Evolutionary conservation across 2,113 vertebrate genomes (phyloP).

Genomic region (Ameiurus melas): DNA sequence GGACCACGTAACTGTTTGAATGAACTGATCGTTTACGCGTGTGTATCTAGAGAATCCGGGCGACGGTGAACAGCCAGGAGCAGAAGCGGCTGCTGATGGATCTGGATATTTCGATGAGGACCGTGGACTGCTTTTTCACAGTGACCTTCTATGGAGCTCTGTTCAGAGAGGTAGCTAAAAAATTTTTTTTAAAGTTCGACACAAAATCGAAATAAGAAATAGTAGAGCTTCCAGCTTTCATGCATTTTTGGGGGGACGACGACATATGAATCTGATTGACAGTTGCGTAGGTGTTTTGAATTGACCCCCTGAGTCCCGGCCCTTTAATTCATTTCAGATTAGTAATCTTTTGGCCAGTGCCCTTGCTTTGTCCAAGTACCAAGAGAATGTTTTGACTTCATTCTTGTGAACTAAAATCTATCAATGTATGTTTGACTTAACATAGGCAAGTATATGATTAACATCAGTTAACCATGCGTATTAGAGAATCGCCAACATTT

Average conservation of each 20-base stretch:
- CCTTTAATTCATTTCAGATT: neutral
- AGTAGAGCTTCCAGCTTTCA: neutral
- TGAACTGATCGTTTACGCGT: neutral
- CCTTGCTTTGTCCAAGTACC: neutral
- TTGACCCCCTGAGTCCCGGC: neutral
- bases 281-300: neutral
- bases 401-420: neutral
- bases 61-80: slow-evolving; percentile 95
- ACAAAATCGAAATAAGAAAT: neutral
- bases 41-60: slow-evolving; percentile 83
- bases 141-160: slow-evolving; percentile 94
- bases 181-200: neutral
- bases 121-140: slow-evolving; percentile 91
- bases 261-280: neutral
- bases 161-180: slow-evolving; percentile 88
- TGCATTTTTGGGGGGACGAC: too few species aligned
- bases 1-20: neutral
- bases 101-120: slow-evolving; percentile 96
- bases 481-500: neutral
- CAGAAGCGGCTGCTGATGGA: slow-evolving; percentile 97
- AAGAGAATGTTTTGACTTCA: neutral
- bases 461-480: neutral
- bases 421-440: neutral
- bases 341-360: neutral
- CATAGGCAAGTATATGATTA: neutral